Percentiles rank a stretch among this genome's conserved stretches.
Conservation (phyloP, 2,888 invertebrate genomes). For the Athalia rosae region DNA sequence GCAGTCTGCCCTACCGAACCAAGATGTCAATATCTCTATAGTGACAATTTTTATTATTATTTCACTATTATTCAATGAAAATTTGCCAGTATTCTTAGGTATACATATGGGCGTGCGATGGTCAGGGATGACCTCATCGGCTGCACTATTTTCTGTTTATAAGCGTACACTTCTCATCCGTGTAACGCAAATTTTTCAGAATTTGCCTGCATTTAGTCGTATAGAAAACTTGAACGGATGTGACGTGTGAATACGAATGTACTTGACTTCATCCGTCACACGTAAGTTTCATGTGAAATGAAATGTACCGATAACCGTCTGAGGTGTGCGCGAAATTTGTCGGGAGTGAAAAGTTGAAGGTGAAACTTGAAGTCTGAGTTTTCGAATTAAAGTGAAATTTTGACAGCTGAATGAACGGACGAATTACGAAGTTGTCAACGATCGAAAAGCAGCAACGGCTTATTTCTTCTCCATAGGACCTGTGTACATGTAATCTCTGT, state of each 20-base stretch:
- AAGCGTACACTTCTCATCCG: too few relatives aligned
- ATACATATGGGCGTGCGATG: background rate
- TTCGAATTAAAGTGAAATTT: slow-evolving; percentile 6
- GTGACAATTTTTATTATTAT: slow-evolving; percentile 57
- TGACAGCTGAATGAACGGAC: background rate
- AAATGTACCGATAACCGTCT: too few relatives aligned
- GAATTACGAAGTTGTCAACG: slow-evolving; percentile 13
- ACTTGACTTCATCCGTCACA: too few relatives aligned
- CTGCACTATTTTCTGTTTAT: too few relatives aligned
- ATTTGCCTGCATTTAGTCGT: too few relatives aligned
- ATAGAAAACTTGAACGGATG: too few relatives aligned
- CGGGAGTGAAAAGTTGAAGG: too few relatives aligned
- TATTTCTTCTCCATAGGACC: background rate
- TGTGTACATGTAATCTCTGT: background rate
- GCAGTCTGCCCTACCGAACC: slow-evolving; percentile 79
- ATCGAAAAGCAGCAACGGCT: background rate
- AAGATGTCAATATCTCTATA: slow-evolving; percentile 71
- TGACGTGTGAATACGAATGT: too few relatives aligned
- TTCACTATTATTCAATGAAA: slow-evolving; percentile 20
- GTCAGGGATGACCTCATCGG: too few relatives aligned
- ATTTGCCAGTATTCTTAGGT: slow-evolving; percentile 15
- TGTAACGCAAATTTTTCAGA: too few relatives aligned
- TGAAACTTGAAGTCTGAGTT: background rate
- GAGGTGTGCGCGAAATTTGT: too few relatives aligned
- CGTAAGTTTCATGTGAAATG: too few relatives aligned